Conservation (phyloP, 2,797 vertebrate genomes). For the Molossus molossus region DNA sequence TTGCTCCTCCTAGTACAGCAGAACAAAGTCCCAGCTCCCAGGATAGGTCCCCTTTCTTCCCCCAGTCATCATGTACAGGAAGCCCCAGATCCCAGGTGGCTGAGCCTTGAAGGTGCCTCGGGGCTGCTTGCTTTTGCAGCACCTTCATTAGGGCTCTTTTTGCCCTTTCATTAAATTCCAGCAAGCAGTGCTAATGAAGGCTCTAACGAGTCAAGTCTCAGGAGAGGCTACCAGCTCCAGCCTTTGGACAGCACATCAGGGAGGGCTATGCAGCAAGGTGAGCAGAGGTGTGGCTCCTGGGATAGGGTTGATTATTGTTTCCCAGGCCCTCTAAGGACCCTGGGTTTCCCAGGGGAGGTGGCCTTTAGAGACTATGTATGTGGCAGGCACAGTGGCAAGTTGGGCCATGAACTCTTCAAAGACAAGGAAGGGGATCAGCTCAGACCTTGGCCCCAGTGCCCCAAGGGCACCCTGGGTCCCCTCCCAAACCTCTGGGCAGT, state of each 20-base stretch:
- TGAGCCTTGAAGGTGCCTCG: not conserved
- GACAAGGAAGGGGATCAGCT: not conserved
- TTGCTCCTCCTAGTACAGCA: not conserved
- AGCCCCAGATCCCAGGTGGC: not conserved
- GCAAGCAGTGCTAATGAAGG: constrained; percentile 77
- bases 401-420: not conserved
- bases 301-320: constrained; percentile 25
- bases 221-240: constrained; percentile 73
- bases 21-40: not conserved
- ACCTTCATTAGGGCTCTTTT: constrained; percentile 81
- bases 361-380: not conserved
- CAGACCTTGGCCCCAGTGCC: not conserved
- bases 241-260: constrained; percentile 6
- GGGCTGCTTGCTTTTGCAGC: constrained; percentile 52
- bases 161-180: constrained; percentile 83
- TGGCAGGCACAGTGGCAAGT: not conserved
- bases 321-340: constrained; percentile 30
- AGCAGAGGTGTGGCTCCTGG: constrained; percentile 61
- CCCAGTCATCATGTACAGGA: not conserved
- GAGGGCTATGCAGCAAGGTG: not conserved
- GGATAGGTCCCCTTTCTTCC: not conserved
- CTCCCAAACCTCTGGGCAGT: not conserved
- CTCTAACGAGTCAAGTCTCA: constrained; percentile 56
- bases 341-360: not conserved
- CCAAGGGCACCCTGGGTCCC: not conserved